Evolutionary conservation across 1,140 invertebrate genomes (phyloP).

Genomic region (Rhyzopertha dominica): DNA sequence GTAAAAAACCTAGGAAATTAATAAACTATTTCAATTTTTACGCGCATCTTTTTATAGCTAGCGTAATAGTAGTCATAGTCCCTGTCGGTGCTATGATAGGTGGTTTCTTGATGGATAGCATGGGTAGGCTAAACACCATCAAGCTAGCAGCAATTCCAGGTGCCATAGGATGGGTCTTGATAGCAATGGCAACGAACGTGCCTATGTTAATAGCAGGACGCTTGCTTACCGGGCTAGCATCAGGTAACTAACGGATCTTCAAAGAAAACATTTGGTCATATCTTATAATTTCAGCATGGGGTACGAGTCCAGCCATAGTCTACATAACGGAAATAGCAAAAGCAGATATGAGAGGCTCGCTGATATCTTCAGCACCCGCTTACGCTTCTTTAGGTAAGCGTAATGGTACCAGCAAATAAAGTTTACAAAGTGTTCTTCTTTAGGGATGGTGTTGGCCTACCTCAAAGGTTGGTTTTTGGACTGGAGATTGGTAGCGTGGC

Average conservation of each 20-base stretch:
- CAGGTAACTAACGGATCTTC: slow-evolving; percentile 35
- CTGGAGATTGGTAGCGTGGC: slow-evolving; percentile 57
- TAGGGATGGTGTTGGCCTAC: slow-evolving; percentile 58
- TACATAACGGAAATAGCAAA: slow-evolving; percentile 59
- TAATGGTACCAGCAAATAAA: neutral
- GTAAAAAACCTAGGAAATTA: too few species aligned
- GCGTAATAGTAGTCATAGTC: slow-evolving; percentile 51
- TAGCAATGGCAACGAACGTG: slow-evolving; percentile 50
- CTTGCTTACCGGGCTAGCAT: slow-evolving; percentile 57
- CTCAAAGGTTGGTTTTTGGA: slow-evolving; percentile 53
- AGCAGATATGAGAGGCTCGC: slow-evolving; percentile 53
- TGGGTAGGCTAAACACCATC: slow-evolving; percentile 59
- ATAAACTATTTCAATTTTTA: slow-evolving; percentile 18
- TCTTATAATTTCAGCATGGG: slow-evolving; percentile 43
- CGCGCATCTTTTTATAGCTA: slow-evolving; percentile 46
- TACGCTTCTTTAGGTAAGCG: slow-evolving; percentile 29
- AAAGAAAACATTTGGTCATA: slow-evolving; percentile 1
- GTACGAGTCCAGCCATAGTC: slow-evolving; percentile 55
- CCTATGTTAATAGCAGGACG: slow-evolving; percentile 55
- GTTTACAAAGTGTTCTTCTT: slow-evolving; percentile 10
- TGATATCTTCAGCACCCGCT: slow-evolving; percentile 36
- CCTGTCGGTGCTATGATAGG: slow-evolving; percentile 51
- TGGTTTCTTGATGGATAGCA: slow-evolving; percentile 56
- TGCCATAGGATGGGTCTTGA: slow-evolving; percentile 57
- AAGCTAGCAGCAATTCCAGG: slow-evolving; percentile 57